Conservation (phyloP, 2,113 vertebrate species). For the Cheirogaleus medius region DNA sequence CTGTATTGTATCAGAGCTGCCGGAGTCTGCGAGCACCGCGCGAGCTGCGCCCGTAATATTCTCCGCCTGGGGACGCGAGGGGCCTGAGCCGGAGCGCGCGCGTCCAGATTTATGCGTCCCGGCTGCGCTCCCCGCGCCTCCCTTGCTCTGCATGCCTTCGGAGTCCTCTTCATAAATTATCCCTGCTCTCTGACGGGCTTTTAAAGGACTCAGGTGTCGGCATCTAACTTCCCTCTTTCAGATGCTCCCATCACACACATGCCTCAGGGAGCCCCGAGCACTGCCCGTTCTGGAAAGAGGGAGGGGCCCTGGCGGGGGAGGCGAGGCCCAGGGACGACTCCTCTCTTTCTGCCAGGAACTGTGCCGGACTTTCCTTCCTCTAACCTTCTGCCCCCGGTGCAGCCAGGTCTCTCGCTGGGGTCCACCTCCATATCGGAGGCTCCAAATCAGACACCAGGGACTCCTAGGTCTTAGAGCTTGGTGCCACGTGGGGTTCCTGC, state of each 20-base stretch:
- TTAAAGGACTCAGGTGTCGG: background rate
- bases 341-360: too few relatives aligned
- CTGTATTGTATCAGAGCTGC: slow-evolving; percentile 36
- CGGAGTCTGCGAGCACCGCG: background rate
- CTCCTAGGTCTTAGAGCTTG: background rate
- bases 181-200: background rate
- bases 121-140: background rate
- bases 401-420: background rate
- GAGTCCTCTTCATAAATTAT: background rate
- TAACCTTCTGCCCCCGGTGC: background rate
- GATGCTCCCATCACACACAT: background rate
- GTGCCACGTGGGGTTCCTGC: background rate
- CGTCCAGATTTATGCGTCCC: background rate
- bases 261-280: background rate
- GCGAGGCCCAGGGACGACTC: background rate
- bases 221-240: background rate
- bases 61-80: background rate
- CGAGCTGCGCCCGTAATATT: background rate
- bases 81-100: background rate
- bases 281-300: background rate
- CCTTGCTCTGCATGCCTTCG: background rate
- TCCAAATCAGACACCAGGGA: background rate
- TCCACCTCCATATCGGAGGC: background rate
- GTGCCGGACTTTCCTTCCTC: too few relatives aligned
- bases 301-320: background rate